Evolutionary conservation across 2,888 invertebrate species (phyloP), one percentile per base, ranked within the genome.

Genomic region (Peribatodes rhomboidaria): DNA sequence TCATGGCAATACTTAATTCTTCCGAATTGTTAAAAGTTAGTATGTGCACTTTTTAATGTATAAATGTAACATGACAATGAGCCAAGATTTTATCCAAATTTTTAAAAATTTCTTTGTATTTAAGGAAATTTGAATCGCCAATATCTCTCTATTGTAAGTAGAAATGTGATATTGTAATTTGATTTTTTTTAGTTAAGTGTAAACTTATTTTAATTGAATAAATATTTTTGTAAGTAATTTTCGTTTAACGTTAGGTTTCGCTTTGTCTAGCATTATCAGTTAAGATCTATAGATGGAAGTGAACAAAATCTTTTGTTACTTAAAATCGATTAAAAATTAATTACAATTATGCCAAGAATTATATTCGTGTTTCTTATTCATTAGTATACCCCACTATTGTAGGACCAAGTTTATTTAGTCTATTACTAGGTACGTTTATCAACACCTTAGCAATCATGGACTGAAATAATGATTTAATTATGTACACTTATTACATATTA

Each of bases 131-230:
- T 69, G 74, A 81, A 83, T 86, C 87, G 89, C 90, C 92, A 91
- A 92, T 92, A 92, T 92, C 92, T 93, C 90, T 92, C 92, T 92
- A 92, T 92, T 92, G 83, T 93, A 90, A 93, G 92, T 94, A 94
- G 93, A 92, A 88, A 91, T 94, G 94, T 94, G 94, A 94, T 94
- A 94, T 93, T 93, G 93, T 92, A 92, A 85, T 92, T 90, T 86
- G 87, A 89, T 91, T 90, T 89, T 47, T 65, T 47, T 65, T 60
- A 65, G 60, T 65, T 92, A 90, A 88, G 82, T 89, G 85, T 92
- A 92, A 87, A 90, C 90, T 89, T 92, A 90, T 83, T 90, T 86
- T 84, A 81, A 79, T 87, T 87, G 84, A 86, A 89, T 86, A 86
- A 79, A 90, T 92, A 92, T 91, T 92, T 93, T 92, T 92, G 88